A percentile compares a stretch with the other conserved stretches of the same genome.
These are phyloP conservation scores for Nyctibius grandis DNA, from an alignment of 2,797 vertebrate genomes.

Conservation along the genomic window DNA sequence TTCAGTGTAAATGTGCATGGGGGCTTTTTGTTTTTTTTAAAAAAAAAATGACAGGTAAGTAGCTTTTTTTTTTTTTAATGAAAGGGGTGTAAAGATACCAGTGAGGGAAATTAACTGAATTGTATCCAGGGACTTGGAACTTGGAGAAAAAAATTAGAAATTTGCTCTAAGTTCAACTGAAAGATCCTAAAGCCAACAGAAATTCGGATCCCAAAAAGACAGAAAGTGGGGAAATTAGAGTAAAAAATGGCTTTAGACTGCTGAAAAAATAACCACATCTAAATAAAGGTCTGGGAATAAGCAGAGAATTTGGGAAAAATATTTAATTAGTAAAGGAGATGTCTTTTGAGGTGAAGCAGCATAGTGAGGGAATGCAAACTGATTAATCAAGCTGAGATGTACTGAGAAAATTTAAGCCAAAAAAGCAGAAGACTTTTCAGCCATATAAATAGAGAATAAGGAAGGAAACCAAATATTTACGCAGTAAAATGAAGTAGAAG, in stretches of 20 bases:
- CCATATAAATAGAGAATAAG: not conserved
- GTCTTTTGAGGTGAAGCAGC: not conserved
- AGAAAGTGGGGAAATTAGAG: not conserved
- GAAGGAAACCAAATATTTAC: not conserved
- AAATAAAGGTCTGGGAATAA: not conserved
- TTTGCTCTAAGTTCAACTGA: not conserved
- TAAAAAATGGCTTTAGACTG: not conserved
- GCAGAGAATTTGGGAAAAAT: not conserved
- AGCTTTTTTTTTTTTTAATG: not conserved
- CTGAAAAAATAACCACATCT: not conserved
- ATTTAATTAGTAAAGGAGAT: not conserved
- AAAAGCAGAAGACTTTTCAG: not conserved
- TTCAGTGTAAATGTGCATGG: not conserved
- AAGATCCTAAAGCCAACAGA: not conserved
- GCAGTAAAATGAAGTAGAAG: not conserved
- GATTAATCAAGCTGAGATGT: not conserved
- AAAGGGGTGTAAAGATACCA: not conserved
- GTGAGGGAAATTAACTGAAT: not conserved
- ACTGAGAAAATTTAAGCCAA: not conserved
- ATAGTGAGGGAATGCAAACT: not conserved
- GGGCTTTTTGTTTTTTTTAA: not conserved
- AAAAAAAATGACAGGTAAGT: not conserved
- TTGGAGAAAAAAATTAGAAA: not conserved
- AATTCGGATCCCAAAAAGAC: not conserved
- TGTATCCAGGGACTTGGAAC: not conserved